Base-by-base conservation (phyloP, 2,797 vertebrate species). In the Urophycis tenuis region DNA sequence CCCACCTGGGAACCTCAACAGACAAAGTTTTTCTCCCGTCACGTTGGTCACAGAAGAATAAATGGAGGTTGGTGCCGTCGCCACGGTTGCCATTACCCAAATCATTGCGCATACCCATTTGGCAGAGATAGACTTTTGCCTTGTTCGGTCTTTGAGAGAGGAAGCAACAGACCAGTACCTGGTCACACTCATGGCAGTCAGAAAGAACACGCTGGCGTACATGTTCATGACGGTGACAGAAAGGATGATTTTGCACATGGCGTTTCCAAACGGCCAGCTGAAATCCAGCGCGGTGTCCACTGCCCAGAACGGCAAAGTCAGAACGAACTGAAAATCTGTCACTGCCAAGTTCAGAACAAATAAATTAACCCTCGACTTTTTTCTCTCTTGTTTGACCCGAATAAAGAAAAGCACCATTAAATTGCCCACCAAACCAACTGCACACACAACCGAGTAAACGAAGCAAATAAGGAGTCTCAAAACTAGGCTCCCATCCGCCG, bases 361-460 rank as follows among this genome's bases (percentile, higher is more conserved):
- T 33, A 93, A 87, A 85, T 93, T 92, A 9, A 94, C 88, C 2
- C 75, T 89, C 67, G 91, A 94, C 76, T 78, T 91, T 33, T 87
- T 89, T 74, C 92, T 85, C 31, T 91, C 89, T 14, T 89, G 88
- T n/a, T 69, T 91, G 39, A 88, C 87, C 53, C 87, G 85, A 74
- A 93, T 89, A 70, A 94, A 91, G 87, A 94, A 91, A 53, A 95
- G 87, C 33, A 94, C 93, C 73, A 93, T 79, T 69, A 94, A 73
- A 84, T 95, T 94, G 0, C 93, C 93, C 2, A 92, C 34, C 73
- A 94, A 83, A 12, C 90, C 92, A 2, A 84, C 89, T 0, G 90
- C 89, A 81, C 93, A 92, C 0, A 93, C 92, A 0, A 88, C 87
- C 0, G 90, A 91, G 36, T 93, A 94, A 5, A 92, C 86, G 0